Base-by-base conservation (phyloP, 2,797 vertebrate species). In the Brotula barbata region DNA sequence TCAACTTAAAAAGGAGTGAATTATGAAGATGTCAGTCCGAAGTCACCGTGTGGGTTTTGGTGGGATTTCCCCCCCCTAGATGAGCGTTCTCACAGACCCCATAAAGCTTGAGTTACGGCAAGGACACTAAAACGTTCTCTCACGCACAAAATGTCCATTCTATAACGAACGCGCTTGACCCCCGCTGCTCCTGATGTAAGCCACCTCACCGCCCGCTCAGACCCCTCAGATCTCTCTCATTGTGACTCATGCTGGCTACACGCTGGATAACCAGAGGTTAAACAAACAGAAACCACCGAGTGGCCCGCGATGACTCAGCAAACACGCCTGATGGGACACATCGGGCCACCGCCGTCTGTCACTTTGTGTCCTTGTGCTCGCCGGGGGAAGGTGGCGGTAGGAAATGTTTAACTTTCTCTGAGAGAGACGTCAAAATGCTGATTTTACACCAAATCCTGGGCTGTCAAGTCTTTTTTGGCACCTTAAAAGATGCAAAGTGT, bases 231-330 rank as follows among this genome's bases (percentile, higher is more conserved):
- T 44, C 44, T 19, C 22, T 8, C 12, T 69, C 57, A 20, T 13
- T 11, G 2, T 79, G 72, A 78, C 58, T 81, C 64, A 72, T 12
- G 55, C 36, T 15, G 20, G 37, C 66, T 47, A n/a, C 48, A 5
- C 31, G 10, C 40, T 3, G n/a, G 23, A 16, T 12, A 43, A 43
- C 16, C 6, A 48, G 17, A 62, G 41, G 56, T 64, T 53, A 73
- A 61, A 47, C 68, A 66, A 71, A 80, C 60, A 69, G 53, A 75
- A 73, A 64, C 46, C 50, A 31, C 48, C 31, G 45, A 77, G 20
- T 17, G 8, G 40, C 19, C 15, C 11, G 1, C 13, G 54, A 64
- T 77, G 65, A 75, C 52, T 71, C 64, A 45, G 51, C 68, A 66
- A 55, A 72, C 64, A 55, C 21, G 28, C 19, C 46, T 7, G 28